These are phyloP conservation scores for Neofelis nebulosa DNA, from an alignment of 2,113 vertebrate species.

Conservation along the genomic window DNA sequence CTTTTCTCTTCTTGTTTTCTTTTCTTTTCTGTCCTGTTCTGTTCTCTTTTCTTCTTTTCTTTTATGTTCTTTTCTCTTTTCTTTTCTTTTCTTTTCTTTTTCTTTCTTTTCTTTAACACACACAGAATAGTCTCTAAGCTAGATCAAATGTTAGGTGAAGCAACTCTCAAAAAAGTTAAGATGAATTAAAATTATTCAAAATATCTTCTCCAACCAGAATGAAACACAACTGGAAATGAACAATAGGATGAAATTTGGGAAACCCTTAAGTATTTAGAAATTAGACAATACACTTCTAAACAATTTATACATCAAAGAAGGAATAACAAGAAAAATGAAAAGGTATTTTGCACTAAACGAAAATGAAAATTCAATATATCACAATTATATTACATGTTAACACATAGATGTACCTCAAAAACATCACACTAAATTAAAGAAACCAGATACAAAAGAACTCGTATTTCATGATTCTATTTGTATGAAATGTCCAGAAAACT, in stretches of 20 bases:
- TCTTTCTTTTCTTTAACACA: background rate
- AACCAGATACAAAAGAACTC: background rate
- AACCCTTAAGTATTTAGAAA: constrained; percentile 27
- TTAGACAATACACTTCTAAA: background rate
- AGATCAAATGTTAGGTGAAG: background rate
- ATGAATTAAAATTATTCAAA: background rate
- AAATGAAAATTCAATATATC: background rate
- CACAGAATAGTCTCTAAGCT: background rate
- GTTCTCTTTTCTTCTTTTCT: too few species aligned
- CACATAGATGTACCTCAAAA: background rate
- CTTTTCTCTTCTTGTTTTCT: too few species aligned
- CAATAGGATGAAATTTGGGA: background rate
- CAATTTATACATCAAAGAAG: background rate
- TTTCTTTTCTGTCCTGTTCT: too few species aligned
- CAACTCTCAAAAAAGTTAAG: background rate
- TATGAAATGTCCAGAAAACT: background rate
- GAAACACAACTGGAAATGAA: background rate
- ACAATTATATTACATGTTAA: background rate
- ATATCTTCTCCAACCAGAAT: background rate
- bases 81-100: background rate
- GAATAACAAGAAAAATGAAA: background rate
- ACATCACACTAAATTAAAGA: background rate
- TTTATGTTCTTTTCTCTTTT: background rate
- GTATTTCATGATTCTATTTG: background rate
- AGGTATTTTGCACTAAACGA: background rate